Evolutionary conservation across 2,888 invertebrate genomes (phyloP), one percentile per base, ranked within the genome.

Genomic region (Cybosia mesomella): DNA sequence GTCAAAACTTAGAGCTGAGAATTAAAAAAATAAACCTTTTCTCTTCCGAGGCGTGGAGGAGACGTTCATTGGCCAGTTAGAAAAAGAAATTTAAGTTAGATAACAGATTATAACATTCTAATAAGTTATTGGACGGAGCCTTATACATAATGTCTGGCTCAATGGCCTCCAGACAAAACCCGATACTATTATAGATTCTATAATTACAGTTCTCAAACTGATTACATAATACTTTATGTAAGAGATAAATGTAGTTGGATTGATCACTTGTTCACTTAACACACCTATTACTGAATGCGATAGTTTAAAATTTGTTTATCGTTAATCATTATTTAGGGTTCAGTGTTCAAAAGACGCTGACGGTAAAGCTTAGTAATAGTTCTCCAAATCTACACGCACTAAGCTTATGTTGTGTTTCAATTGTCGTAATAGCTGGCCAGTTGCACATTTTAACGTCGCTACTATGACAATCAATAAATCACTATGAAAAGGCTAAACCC

Each of bases 171-270:
- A 62, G 67, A 71, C 22, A 66, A 68, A 70, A 79, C 22, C 10
- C 7, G n/a, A 75, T 76, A 79, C 53, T 36, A 28, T 61, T 78
- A 77, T 28, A n/a, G 60, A 63, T 59, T 63, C 62, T 66, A 36
- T 70, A 70, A 70, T 70, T 70, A 70, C 62, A 62, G 58, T 62
- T 66, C 34, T 49, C 49, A 65, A 60, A 36, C 18, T 34, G 36
- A 36, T 64, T 57, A 49, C 58, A 49, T 67, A 67, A 67, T 58
- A 21, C 39, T 57, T 67, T 67, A 67, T 43, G 39, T 49, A 61
- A 67, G 21, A 61, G 22, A 57, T 67, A 62, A 55, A 24, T 39
- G 36, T 22, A 18, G 55, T 24, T 39, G 34, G n/a, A 54, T 22
- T 22, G 34, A 63, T 63, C 54, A 22, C 22, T 63, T 63, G 36